Evolutionary conservation across 2,888 invertebrate genomes (phyloP).

Genomic region (Lacanobia wlatinum): DNA sequence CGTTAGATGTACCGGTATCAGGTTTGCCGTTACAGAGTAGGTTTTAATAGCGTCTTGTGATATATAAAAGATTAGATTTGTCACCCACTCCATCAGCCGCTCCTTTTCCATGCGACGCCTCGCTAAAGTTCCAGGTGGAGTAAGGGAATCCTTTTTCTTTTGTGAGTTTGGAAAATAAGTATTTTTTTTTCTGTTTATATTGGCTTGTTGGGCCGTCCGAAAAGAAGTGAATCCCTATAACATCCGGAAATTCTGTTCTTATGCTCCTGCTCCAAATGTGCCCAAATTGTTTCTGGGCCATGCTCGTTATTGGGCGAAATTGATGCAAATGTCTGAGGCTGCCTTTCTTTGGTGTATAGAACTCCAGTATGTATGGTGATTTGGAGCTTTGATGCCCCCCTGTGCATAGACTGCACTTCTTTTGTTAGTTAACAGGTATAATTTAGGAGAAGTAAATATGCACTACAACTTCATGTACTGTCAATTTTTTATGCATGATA

Average conservation of each 20-base stretch:
- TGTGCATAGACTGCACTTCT: constrained; percentile 14
- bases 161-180: constrained; percentile 3
- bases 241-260: constrained; percentile 9
- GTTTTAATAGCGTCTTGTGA: background rate
- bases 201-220: constrained; percentile 15
- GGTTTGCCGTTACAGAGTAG: too few species aligned
- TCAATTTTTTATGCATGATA: background rate
- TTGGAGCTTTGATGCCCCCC: constrained; percentile 7
- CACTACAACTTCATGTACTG: background rate
- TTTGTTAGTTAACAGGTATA: constrained; percentile 3
- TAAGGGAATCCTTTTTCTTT: constrained; percentile 8
- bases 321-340: constrained; percentile 4
- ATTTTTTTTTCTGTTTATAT: background rate
- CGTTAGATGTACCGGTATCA: too few species aligned
- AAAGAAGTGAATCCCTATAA: constrained; percentile 7
- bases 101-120: constrained; percentile 17
- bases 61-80: too few species aligned
- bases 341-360: constrained; percentile 8
- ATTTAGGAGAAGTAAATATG: constrained; percentile 9
- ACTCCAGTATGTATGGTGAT: constrained; percentile 2
- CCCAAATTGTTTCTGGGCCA: constrained; percentile 4
- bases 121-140: constrained; percentile 6
- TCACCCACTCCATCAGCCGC: constrained; percentile 15
- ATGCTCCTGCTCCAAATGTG: background rate
- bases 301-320: constrained; percentile 13